phyloP scores from a whole-genome alignment of 2,113 vertebrate genomes.

The Chionodraco myersi region DNA sequence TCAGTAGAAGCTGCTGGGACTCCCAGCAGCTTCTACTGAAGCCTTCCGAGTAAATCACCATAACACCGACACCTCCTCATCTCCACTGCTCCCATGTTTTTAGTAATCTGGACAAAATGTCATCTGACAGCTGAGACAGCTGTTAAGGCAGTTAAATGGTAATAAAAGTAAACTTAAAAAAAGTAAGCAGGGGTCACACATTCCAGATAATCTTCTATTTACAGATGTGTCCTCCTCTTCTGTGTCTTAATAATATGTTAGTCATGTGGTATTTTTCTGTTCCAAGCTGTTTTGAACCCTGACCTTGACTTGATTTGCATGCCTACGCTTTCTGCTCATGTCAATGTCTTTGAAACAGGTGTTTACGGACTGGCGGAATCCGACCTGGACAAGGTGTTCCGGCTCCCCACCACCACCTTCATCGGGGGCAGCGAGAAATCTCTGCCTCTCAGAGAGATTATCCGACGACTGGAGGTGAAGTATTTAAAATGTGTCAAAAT shows the following conservation, averaged over 20 bases:
- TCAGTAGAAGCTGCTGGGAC: too few species aligned
- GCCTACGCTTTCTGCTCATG: neutral
- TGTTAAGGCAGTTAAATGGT: neutral
- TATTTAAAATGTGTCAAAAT: neutral
- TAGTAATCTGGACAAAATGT: neutral
- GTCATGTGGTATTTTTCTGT: slow-evolving; percentile 1
- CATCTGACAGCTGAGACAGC: neutral
- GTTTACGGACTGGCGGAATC: slow-evolving; percentile 91
- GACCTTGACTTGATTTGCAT: neutral
- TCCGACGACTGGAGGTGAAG: slow-evolving; percentile 91
- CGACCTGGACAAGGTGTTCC: slow-evolving; percentile 94
- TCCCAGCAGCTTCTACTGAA: too few species aligned
- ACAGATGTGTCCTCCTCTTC: neutral
- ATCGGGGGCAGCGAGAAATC: slow-evolving; percentile 91
- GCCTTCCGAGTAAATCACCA: too few species aligned
- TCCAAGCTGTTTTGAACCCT: neutral
- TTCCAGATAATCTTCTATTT: slow-evolving; percentile 1
- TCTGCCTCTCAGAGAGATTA: slow-evolving; percentile 92
- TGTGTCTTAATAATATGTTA: neutral
- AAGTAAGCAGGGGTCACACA: slow-evolving; percentile 1
- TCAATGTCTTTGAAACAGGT: slow-evolving; percentile 80
- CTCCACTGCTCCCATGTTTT: too few species aligned
- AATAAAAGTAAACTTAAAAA: neutral
- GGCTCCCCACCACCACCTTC: slow-evolving; percentile 93
- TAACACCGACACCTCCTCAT: too few species aligned